A percentile compares a stretch with the other conserved stretches of the same genome.
Conservation (phyloP, 1,140 invertebrate genomes). For the Araneus ventricosus region DNA sequence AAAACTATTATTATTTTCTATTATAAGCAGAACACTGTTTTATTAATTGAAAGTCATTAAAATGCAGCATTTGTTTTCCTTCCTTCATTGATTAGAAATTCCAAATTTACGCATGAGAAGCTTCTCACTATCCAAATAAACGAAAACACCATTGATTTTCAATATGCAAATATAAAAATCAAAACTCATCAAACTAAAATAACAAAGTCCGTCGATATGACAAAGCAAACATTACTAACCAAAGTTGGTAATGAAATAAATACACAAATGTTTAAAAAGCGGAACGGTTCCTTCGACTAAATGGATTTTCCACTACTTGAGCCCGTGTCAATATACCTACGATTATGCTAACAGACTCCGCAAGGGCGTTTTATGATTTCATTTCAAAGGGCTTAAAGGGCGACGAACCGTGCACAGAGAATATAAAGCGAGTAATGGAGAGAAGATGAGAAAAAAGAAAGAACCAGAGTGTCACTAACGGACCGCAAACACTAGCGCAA, state of each 20-base stretch:
- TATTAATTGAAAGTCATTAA: too few species aligned
- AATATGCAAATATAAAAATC: too few species aligned
- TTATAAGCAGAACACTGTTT: too few species aligned
- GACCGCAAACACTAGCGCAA: constrained; percentile 57
- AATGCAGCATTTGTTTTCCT: too few species aligned
- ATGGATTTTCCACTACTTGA: background rate
- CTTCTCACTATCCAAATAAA: too few species aligned
- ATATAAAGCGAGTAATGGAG: background rate
- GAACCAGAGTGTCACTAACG: constrained; percentile 61
- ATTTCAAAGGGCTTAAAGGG: background rate
- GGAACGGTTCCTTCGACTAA: background rate
- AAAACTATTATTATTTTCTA: too few species aligned
- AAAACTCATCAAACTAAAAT: too few species aligned
- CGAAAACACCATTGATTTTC: too few species aligned
- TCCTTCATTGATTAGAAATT: too few species aligned
- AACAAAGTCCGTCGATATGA: too few species aligned
- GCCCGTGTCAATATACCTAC: background rate
- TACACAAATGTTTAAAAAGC: background rate
- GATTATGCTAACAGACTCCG: background rate
- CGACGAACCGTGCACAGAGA: background rate
- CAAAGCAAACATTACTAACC: background rate
- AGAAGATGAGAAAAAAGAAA: background rate
- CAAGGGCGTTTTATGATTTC: background rate
- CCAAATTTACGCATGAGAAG: too few species aligned
- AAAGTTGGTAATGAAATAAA: background rate